Percentiles rank a stretch among this genome's conserved stretches.
Conservation (phyloP, 2,797 vertebrate genomes). For the Ptychadena robeensis region DNA sequence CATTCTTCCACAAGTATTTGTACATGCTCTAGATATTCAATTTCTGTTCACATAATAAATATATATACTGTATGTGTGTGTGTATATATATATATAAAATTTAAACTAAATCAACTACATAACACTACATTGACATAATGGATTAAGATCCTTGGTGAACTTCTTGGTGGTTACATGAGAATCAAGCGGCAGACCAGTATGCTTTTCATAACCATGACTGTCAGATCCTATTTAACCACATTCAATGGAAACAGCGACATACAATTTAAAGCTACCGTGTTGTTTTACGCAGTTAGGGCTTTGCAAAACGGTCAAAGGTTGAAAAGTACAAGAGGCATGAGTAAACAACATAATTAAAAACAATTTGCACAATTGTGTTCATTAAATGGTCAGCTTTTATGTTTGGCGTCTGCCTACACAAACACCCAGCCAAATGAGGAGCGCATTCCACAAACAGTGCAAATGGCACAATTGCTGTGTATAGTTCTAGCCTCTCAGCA, state of each 20-base stretch:
- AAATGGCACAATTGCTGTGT: conserved; percentile 5
- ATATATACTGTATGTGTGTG: too few relatives aligned
- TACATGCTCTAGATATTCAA: too few relatives aligned
- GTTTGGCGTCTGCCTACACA: conserved; percentile 50
- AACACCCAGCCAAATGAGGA: conserved; percentile 16
- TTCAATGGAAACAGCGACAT: not conserved
- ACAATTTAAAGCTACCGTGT: not conserved
- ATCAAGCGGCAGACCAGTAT: not conserved
- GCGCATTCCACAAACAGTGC: conserved; percentile 4
- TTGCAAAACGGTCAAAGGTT: too few relatives aligned
- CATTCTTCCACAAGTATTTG: too few relatives aligned
- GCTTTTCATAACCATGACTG: conserved; percentile 19
- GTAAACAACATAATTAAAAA: conserved; percentile 39
- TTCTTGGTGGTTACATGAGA: not conserved
- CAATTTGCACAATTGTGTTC: conserved; percentile 43
- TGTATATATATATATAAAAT: too few relatives aligned
- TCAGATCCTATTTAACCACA: conserved; percentile 16
- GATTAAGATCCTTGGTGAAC: not conserved
- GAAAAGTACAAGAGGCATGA: too few relatives aligned
- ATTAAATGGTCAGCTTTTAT: conserved; percentile 39
- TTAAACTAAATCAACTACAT: too few relatives aligned
- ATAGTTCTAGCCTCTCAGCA: conserved; percentile 1
- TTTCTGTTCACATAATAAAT: too few relatives aligned
- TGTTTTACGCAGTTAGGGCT: not conserved
- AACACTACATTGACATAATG: too few relatives aligned